phyloP scores from a whole-genome alignment of 1,140 invertebrate genomes.

The Gryllus bimaculatus region DNA sequence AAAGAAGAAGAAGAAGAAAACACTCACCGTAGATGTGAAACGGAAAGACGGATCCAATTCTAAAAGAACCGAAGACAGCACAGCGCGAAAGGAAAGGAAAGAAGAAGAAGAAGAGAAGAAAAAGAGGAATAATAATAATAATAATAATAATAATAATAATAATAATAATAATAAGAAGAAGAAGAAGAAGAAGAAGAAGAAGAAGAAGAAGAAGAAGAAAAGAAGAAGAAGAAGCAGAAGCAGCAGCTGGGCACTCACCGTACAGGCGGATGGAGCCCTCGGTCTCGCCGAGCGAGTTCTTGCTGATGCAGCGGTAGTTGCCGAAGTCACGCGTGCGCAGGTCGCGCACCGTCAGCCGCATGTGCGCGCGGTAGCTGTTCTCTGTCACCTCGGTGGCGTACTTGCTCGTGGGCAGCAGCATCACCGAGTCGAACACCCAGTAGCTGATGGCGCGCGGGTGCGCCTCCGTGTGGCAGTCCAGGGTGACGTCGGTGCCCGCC shows the following conservation, averaged over 20 bases:
- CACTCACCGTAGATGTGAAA: slow-evolving; percentile 60
- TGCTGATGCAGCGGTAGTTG: slow-evolving; percentile 79
- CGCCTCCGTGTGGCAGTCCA: slow-evolving; percentile 90
- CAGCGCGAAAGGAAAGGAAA: too few relatives aligned
- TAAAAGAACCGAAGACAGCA: too few relatives aligned
- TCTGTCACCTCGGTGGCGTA: slow-evolving; percentile 66
- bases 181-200: too few relatives aligned
- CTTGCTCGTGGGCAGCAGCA: slow-evolving; percentile 74
- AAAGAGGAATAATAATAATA: too few relatives aligned
- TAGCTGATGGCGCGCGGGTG: slow-evolving; percentile 85
- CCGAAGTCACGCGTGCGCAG: slow-evolving; percentile 68
- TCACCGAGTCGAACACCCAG: slow-evolving; percentile 79
- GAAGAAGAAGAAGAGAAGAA: too few relatives aligned
- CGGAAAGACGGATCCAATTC: neutral
- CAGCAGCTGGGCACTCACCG: slow-evolving; percentile 55
- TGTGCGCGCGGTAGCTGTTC: slow-evolving; percentile 73
- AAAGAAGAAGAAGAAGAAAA: too few relatives aligned
- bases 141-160: too few relatives aligned
- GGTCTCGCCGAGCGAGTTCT: slow-evolving; percentile 89
- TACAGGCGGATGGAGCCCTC: slow-evolving; percentile 85
- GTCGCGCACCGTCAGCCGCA: slow-evolving; percentile 75
- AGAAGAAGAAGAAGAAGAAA: too few relatives aligned
- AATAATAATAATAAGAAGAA: too few relatives aligned
- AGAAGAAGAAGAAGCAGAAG: too few relatives aligned
- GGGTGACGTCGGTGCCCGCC: slow-evolving; percentile 75